Evolutionary conservation across 2,888 invertebrate species (phyloP), one percentile per base, ranked within the genome.

Genomic region (Drosophila paranaensis): DNA sequence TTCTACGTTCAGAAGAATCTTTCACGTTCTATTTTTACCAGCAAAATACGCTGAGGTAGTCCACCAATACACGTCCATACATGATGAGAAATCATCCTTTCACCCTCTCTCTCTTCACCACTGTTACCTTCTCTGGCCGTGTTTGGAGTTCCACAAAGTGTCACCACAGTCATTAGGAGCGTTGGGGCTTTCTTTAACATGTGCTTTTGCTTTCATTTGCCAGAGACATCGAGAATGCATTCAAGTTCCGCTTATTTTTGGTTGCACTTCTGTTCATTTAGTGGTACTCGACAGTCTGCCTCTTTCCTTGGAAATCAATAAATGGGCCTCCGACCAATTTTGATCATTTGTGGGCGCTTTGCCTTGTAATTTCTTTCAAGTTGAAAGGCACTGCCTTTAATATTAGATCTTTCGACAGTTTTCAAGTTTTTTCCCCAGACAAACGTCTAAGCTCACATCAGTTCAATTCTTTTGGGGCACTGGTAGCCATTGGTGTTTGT

Each of bases 1-100:
- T 85, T 89, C 74, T 88, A 82, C 82, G 89, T 85, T 89, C 86
- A 79, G 89, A 89, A 89, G 88, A 60, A 85, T 60, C 58, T 82
- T 82, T 82, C 80, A 66, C 73, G 77, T 89, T 85, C 89, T 85
- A 85, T 85, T 89, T 85, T 85, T 85, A 89, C 57, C 82, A 66
- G 72, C 62, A 30, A 68, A 77, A 70, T 50, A 66, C 74, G 69
- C 68, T 89, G 88, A 85, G 84, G 84, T 85, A 85, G 88, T 74
- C 80, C 65, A 63, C 67, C 6, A 33, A 33, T 4, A 27, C 4
- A 27, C 33, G 33, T 33, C 0, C 33, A 20, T 20, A 20, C 20
- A 20, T 20, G 20, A 20, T 20, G 20, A 20, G 20, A 20, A 20
- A 20, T 33, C 3, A 9, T 16, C 11, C 25, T 42, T 20, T 40